phyloP scores from a whole-genome alignment of 2,888 invertebrate genomes.

The Malachius bipustulatus region DNA sequence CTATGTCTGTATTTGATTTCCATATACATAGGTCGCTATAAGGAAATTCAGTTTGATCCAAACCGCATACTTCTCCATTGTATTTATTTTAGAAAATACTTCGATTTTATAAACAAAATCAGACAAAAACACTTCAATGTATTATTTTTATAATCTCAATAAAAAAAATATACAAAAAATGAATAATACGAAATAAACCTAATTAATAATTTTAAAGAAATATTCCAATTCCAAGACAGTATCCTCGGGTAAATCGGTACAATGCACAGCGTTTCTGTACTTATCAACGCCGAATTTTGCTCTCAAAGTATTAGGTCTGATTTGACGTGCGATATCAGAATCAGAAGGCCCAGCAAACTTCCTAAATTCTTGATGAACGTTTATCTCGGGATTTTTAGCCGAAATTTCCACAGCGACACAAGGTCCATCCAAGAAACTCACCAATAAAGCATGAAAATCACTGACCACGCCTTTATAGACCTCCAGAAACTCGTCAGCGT shows the following conservation, averaged over 20 bases:
- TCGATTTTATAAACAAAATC: no score
- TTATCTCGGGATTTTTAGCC: conserved; percentile 41
- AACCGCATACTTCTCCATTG: no score
- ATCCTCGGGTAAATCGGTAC: conserved; percentile 87
- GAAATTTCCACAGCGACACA: conserved; percentile 78
- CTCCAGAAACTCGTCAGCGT: conserved; percentile 86
- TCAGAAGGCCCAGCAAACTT: conserved; percentile 80
- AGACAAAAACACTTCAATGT: no score
- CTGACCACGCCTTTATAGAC: conserved; percentile 82
- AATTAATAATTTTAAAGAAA: conserved; percentile 57
- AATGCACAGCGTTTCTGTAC: conserved; percentile 81
- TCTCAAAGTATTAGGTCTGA: conserved; percentile 73
- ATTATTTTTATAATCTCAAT: no score
- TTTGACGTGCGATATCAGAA: conserved; percentile 77
- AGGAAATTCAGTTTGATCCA: no score
- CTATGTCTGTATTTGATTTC: no score
- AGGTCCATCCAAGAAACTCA: conserved; percentile 72
- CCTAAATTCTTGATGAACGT: conserved; percentile 62
- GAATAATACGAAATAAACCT: no score
- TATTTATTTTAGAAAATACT: no score
- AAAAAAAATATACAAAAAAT: no score
- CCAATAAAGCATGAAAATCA: conserved; percentile 68
- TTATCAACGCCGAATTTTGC: conserved; percentile 74
- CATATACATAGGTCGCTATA: no score
- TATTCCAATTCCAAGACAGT: conserved; percentile 71